These are phyloP conservation scores for Amphipoea oculea DNA, from an alignment of 2,888 invertebrate species.

Conservation along the genomic window DNA sequence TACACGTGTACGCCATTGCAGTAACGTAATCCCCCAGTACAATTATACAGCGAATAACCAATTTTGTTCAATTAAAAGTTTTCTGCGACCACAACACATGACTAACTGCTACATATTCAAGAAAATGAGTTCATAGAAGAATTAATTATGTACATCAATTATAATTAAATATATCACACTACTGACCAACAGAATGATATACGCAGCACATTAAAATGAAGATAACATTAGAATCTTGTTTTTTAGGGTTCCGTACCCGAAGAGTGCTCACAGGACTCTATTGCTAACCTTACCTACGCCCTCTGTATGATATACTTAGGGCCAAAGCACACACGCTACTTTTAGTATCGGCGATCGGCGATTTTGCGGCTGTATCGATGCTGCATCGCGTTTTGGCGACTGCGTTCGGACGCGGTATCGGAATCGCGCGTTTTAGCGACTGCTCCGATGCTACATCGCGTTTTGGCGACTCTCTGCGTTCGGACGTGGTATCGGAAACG, in stretches of 20 bases:
- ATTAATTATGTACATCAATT: conserved; percentile 51
- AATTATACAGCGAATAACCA: conserved; percentile 41
- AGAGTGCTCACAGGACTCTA: no score
- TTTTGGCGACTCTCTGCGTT: no score
- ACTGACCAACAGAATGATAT: conserved; percentile 36
- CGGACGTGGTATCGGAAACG: no score
- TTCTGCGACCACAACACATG: conserved; percentile 47
- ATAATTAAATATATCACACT: conserved; percentile 38
- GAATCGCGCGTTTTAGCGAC: no score
- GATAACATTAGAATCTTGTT: conserved; percentile 12
- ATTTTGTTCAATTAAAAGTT: conserved; percentile 63
- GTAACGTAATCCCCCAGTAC: conserved; percentile 2
- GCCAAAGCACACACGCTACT: no score
- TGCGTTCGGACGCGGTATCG: no score
- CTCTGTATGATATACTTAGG: background rate
- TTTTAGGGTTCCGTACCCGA: conserved; percentile 2
- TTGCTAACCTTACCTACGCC: background rate
- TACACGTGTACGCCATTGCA: conserved; percentile 46
- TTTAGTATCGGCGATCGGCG: no score
- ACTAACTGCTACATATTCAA: conserved; percentile 64
- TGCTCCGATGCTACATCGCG: no score
- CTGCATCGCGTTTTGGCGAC: no score
- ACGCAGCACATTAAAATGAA: conserved; percentile 14
- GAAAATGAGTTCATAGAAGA: conserved; percentile 44
- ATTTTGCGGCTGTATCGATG: no score